A percentile compares a stretch with the other conserved stretches of the same genome.
These are phyloP conservation scores for Melolontha melolontha DNA, from an alignment of 2,888 invertebrate species.

Conservation along the genomic window DNA sequence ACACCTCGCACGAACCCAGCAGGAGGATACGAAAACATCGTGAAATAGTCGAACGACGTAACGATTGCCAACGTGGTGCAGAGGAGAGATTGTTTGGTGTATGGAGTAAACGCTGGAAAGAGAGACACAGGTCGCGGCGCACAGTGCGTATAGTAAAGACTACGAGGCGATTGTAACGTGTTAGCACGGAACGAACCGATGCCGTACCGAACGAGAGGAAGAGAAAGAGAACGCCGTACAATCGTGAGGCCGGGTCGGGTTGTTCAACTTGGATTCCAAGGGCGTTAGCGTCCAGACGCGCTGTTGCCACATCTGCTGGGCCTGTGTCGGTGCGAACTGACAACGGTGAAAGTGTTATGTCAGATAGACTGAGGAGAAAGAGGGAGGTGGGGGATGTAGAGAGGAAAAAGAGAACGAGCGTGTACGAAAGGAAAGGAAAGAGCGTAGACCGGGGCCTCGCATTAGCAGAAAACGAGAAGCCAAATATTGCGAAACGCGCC, in stretches of 20 bases:
- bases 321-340: conserved; percentile 5
- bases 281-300: conserved; percentile 52
- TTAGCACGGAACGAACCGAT: no score
- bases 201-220: no score
- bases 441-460: no score
- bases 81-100: conserved; percentile 9
- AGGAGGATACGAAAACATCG: neutral
- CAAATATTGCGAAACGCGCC: no score
- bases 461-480: no score
- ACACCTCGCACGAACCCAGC: conserved; percentile 15
- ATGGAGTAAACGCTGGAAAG: neutral
- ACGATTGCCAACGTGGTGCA: conserved; percentile 2
- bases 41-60: neutral
- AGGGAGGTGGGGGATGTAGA: neutral
- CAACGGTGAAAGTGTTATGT: conserved; percentile 35
- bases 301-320: conserved; percentile 46
- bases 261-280: conserved; percentile 53
- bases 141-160: neutral
- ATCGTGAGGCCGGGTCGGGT: conserved; percentile 47
- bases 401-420: neutral
- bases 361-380: conserved; percentile 9
- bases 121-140: conserved; percentile 5
- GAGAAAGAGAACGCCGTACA: neutral
- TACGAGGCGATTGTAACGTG: no score
- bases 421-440: neutral